Percentiles rank a stretch among this genome's conserved stretches.
These are phyloP conservation scores for Aurelia aurita DNA, from an alignment of 30 jellyfish, hydroid and myxozoan species.

Conservation along the genomic window DNA sequence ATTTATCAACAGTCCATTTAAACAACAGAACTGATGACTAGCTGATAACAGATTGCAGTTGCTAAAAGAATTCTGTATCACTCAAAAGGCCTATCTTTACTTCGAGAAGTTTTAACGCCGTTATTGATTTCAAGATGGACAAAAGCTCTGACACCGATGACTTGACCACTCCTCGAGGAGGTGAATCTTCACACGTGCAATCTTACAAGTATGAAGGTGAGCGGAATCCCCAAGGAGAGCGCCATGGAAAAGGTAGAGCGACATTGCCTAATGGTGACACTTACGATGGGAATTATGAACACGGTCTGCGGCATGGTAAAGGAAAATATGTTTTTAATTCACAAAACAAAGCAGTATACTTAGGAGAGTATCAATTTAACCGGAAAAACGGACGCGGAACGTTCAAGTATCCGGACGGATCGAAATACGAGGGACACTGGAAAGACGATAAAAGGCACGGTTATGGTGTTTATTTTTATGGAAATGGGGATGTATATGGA, in stretches of 20 bases:
- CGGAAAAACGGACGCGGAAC: conserved; percentile 86
- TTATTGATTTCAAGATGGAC: conserved; percentile 18
- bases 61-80: too few relatives aligned
- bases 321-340: conserved; percentile 77
- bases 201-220: conserved; percentile 82
- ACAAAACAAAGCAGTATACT: conserved; percentile 78
- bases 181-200: conserved; percentile 49
- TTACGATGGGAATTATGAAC: conserved; percentile 78
- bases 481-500: conserved; percentile 82
- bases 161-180: conserved; percentile 16
- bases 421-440: conserved; percentile 94
- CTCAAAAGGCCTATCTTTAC: too few relatives aligned
- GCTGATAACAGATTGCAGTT: too few relatives aligned
- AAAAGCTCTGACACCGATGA: conserved; percentile 53
- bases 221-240: conserved; percentile 81
- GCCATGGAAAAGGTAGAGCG: conserved; percentile 93
- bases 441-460: conserved; percentile 94
- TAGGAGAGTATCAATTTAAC: conserved; percentile 78
- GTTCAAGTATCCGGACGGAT: conserved; percentile 80
- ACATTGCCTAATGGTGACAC: conserved; percentile 87
- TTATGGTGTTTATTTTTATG: conserved; percentile 74
- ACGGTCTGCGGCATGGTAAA: conserved; percentile 89
- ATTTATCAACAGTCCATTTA: too few relatives aligned
- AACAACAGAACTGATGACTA: too few relatives aligned
- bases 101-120: too few relatives aligned